These are phyloP conservation scores for Polypterus senegalus DNA, from an alignment of 2,113 vertebrate genomes.

Conservation along the genomic window DNA sequence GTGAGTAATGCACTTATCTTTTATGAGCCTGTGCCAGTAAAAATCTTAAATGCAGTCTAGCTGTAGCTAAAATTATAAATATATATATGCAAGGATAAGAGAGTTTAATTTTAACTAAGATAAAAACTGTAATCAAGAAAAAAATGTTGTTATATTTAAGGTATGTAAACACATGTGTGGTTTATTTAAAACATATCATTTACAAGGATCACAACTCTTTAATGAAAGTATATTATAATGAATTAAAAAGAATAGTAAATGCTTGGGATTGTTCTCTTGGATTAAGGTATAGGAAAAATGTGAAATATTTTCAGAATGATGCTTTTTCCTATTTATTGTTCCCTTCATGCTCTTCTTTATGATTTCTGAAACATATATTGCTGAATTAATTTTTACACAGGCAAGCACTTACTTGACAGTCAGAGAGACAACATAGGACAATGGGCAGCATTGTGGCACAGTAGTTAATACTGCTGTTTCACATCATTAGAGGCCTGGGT, in stretches of 20 bases:
- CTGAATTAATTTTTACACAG: too few relatives aligned
- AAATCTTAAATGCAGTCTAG: background rate
- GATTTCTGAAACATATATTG: too few relatives aligned
- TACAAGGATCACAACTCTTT: background rate
- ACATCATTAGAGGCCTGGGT: too few relatives aligned
- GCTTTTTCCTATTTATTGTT: too few relatives aligned
- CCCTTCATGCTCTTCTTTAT: too few relatives aligned
- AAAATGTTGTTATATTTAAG: conserved; percentile 1
- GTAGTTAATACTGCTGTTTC: too few relatives aligned
- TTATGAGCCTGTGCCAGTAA: background rate
- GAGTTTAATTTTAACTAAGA: conserved; percentile 1
- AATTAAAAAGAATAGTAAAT: background rate
- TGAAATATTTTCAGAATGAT: too few relatives aligned
- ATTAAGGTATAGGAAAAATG: background rate
- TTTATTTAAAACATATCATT: conserved; percentile 1
- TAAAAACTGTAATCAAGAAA: conserved; percentile 1
- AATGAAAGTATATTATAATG: conserved; percentile 1
- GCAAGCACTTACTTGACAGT: too few relatives aligned
- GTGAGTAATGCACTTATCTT: background rate
- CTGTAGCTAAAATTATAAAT: background rate
- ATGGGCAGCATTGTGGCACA: too few relatives aligned
- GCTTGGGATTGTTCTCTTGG: background rate
- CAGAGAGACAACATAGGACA: too few relatives aligned
- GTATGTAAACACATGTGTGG: conserved; percentile 2
- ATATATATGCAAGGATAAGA: background rate